Evolutionary conservation across 2,113 vertebrate species (phyloP), one percentile per base, ranked within the genome.

Genomic region (Pelecanus crispus): DNA sequence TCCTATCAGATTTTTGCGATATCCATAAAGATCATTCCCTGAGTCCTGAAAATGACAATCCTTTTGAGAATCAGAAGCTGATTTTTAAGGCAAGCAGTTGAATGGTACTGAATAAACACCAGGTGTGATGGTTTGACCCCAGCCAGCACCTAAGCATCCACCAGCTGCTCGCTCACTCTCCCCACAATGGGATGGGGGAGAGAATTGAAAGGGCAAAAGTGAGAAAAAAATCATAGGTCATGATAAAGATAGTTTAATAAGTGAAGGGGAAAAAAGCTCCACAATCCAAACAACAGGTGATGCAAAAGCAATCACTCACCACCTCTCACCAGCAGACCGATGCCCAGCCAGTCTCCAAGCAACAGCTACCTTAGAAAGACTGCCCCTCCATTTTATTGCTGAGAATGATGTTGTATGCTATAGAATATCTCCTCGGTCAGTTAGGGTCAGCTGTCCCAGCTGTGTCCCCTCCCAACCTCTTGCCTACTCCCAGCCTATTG

Each of bases 1-100:
- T 49, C 21, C 34, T 92, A n/a, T 81, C 32, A 94, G 40, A 70
- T 77, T 90, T 94, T 61, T 78, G 31, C n/a, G 44, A 80, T 80
- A 87, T 28, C 49, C 25, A 62, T 74, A 49, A 79, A 79, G 45
- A 63, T 77, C 38, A 82, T 28, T 63, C 40, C 62, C 18, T 34
- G 14, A 52, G 22, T 44, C 32, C 8, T 66, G 20, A 65, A 83
- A 90, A 34, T 22, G 19, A 92, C 92, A 79, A 58, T 82, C 17
- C 18, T 89, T 86, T 45, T 26, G 50, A 61, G 25, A 83, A 45
- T 88, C 45, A 80, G 50, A 50, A 78, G 32, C 24, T 84, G 58
- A 63, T 70, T n/a, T 87, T 65, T 74, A 24, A 81, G 61, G 18
- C 31, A 67, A 73, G 22, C 9, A 74, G 45, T 44, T 62, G n/a